phyloP scores from a whole-genome alignment of 1,140 invertebrate genomes.

The Sycophila sp. region DNA sequence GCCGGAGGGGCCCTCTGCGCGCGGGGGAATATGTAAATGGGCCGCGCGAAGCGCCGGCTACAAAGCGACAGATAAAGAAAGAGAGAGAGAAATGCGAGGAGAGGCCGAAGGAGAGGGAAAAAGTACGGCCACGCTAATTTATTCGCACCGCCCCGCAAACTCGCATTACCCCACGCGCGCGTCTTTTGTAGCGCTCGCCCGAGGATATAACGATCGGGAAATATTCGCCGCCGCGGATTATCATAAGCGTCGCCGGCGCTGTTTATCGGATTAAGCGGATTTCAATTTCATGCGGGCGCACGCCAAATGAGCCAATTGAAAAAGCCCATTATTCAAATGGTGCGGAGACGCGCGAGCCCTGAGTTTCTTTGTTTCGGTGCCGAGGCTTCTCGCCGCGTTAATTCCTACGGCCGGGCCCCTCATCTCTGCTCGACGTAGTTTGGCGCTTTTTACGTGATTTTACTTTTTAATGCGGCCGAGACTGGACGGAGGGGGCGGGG shows the following conservation, averaged over 20 bases:
- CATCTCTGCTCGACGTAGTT: neutral
- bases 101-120: neutral
- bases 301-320: constrained; percentile 18
- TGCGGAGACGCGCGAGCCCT: too few relatives aligned
- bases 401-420: constrained; percentile 1
- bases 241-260: neutral
- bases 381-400: constrained; percentile 34
- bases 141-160: constrained; percentile 21
- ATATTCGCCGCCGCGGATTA: constrained; percentile 4
- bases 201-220: constrained; percentile 4
- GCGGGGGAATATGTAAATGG: constrained; percentile 38
- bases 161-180: constrained; percentile 23
- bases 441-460: constrained; percentile 27
- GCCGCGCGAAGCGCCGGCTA: too few relatives aligned
- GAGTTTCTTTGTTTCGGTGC: constrained; percentile 28
- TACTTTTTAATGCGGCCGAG: constrained; percentile 34
- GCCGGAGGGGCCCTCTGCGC: constrained; percentile 29
- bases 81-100: too few relatives aligned
- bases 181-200: constrained; percentile 29
- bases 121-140: constrained; percentile 28
- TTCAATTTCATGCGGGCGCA: constrained; percentile 27
- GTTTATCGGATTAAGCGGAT: constrained; percentile 32
- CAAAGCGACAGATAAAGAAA: too few relatives aligned
- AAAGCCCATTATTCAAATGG: constrained; percentile 40
- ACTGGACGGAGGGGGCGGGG: neutral